Base-by-base conservation (phyloP, 2,113 vertebrate genomes). In the Melanerpes aurifrons region DNA sequence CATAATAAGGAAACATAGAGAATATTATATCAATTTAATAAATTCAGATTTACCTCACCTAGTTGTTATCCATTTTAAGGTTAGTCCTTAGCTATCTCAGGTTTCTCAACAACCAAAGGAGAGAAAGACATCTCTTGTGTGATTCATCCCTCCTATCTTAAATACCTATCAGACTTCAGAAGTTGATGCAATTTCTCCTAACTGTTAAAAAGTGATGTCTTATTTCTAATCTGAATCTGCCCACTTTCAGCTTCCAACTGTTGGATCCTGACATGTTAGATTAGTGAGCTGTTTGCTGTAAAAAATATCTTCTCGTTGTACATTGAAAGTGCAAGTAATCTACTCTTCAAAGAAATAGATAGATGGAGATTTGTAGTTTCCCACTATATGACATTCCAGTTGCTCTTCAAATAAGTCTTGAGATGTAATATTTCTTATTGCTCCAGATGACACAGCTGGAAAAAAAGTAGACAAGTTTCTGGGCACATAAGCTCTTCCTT, bases 351-450 rank as follows among this genome's bases (percentile, higher is more conserved):
- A 91, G 82, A 54, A 50, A 29, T 78, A 88, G 87, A 85, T 47
- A 80, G 82, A 83, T 87, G 82, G 69, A 86, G 82, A 87, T 91
- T 82, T 80, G n/a, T 45, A 9, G 75, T 87, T 95, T 68, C 69
- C 29, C 17, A 37, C 31, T 74, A 3, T 68, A 68, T 77, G 72
- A 69, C 53, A 89, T 81, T 88, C 73, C 84, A 62, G 70, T 77
- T 75, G 26, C 25, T 85, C 79, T 94, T 95, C 75, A 95, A 87
- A 77, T 89, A 93, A 87, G 19, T 74, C 72, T 86, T 63, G 61
- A 82, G 85, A 92, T 79, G 91, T 85, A 91, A 87, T 74, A 90
- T 95, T 91, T 90, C 82, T 96, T 94, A 95, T 95, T 85, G 82
- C 24, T 47, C 16, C 48, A 85, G 17, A 56, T 7, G 12, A 80